Evolutionary conservation across 2,888 invertebrate genomes (phyloP).

Genomic region (Temnothorax unifasciatus): DNA sequence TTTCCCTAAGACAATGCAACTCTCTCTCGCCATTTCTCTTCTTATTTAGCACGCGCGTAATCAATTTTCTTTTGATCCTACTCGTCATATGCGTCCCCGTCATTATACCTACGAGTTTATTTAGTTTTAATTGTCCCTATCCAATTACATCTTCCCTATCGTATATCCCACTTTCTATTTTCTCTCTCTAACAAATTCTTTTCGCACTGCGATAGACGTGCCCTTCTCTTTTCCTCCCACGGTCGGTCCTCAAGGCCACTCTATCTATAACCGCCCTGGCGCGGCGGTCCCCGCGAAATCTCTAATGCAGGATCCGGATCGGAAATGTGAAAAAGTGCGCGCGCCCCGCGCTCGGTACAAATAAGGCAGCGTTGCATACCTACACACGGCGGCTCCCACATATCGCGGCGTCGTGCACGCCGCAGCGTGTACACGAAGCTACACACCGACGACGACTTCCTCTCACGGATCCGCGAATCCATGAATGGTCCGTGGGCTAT

Average conservation of each 20-base stretch:
- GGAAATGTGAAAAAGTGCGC: slow-evolving; percentile 71
- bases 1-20: slow-evolving; percentile 16
- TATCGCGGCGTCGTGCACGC: slow-evolving; percentile 28
- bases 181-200: not conserved
- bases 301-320: slow-evolving; percentile 10
- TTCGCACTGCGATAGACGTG: not conserved
- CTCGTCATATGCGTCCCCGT: not conserved
- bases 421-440: slow-evolving; percentile 43
- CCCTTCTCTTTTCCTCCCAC: not conserved
- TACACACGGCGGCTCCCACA: slow-evolving; percentile 67
- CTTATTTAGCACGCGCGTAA: not conserved
- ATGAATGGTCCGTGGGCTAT: slow-evolving; percentile 83
- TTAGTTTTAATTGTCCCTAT: slow-evolving; percentile 1
- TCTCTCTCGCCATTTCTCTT: slow-evolving; percentile 16
- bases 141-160: slow-evolving; percentile 15
- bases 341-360: slow-evolving; percentile 74
- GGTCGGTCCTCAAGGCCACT: not conserved
- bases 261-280: not conserved
- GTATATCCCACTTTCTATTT: not conserved
- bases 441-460: slow-evolving; percentile 73
- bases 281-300: slow-evolving; percentile 21
- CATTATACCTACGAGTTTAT: not conserved
- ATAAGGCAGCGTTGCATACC: slow-evolving; percentile 79
- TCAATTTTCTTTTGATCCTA: not conserved
- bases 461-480: slow-evolving; percentile 81